Evolutionary conservation across 2,888 invertebrate genomes (phyloP), one percentile per base, ranked within the genome.

Genomic region (Serripes groenlandicus): DNA sequence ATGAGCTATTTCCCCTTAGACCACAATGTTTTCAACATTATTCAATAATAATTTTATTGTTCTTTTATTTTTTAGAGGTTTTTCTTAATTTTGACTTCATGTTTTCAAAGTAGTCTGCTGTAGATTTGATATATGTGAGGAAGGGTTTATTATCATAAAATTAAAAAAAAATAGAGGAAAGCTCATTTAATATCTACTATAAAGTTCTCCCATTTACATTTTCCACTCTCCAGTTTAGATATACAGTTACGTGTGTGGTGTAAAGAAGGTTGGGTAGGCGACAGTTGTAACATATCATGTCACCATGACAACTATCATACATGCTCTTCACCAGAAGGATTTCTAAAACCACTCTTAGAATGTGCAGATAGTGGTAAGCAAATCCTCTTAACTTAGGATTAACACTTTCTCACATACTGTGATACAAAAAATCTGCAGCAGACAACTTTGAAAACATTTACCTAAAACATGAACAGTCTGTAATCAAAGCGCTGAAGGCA

Each of bases 201-300:
- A n/a, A n/a, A n/a, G n/a, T n/a, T n/a, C n/a, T n/a, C n/a, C n/a
- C 23, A 56, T 30, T 7, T 28, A 23, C 9, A 30, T 18, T 54
- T 2, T 75, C 21, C 28, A 11, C 34, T 54, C 28, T 52, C 15
- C 42, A 83, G 83, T 52, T 56, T 84, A 35, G 75, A 76, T 30
- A n/a, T 84, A 15, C 60, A 54, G 11, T 2, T 84, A 26, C 75
- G 78, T 15, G 84, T 78, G 3, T 84, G 84, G 84, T 84, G 84
- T 69, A 71, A 78, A 3, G 30, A 52, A 9, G 78, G 78, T n/a
- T 84, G 84, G 84, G 77, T 75, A 32, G 84, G 84, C 2, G 15
- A 7, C 0, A 37, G 42, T 3, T 84, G 84, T 75, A 72, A 84
- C 2, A 28, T 69, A 7, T 28, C 32, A 37, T 84, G 84, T 69